Base-by-base conservation (phyloP, 2,797 vertebrate genomes). In the Sternarchorhynchus goeldii region DNA sequence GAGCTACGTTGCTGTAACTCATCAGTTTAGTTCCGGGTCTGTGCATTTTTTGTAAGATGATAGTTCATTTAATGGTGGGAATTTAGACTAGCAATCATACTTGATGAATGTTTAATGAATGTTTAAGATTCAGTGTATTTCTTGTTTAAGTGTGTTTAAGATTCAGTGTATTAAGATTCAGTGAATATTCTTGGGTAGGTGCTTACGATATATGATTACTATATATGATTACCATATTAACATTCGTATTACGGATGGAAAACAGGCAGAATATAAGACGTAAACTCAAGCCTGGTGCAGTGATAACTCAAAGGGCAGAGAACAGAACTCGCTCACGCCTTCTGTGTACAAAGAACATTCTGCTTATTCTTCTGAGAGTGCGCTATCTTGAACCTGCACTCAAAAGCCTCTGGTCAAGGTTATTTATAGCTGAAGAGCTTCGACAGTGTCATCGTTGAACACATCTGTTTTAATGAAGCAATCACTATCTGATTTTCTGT, bases 381-480 rank as follows among this genome's bases (percentile, higher is more conserved):
- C 10, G 12, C 4, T 25, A 66, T 41, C 65, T 55, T 55, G 41
- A 53, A 8, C 56, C 20, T 21, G 53, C 71, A 25, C 45, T 56
- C 67, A 8, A 25, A 39, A 78, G 16, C 68, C 59, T 25, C 60
- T 70, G 62, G 25, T 69, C 60, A 60, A 50, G 45, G 41, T 78
- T 73, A 75, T 75, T 75, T 71, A 62, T 75, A 64, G 64, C 72
- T 64, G 34, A 7, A 12, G 4, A 25, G 39, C 56, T 31, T 2
- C 14, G 62, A 60, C 66, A 17, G 32, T 5, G 62, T 59, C 64
- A 62, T 73, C n/a, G 18, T 39, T 66, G 64, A 31, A 55, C 73
- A 73, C 71, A 68, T 80, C 75, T 85, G 84, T 69, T 80, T 64
- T 60, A 76, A 59, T 21, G 32, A 70, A 56, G 58, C 58, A 58